Conservation (phyloP, 1,140 invertebrate species). For the Glossosoma conforme region DNA sequence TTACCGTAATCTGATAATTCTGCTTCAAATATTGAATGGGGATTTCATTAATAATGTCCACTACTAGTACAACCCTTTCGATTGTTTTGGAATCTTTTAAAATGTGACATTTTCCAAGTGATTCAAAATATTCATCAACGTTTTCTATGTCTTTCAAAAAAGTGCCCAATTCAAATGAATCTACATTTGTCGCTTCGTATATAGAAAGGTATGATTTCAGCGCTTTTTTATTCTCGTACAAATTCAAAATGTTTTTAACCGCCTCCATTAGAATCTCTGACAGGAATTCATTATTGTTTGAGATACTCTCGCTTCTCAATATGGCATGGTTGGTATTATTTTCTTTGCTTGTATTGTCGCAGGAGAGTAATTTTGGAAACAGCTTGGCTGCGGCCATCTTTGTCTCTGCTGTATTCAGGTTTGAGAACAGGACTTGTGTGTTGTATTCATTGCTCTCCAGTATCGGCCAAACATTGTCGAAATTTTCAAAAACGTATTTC, state of each 20-base stretch:
- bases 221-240: slow-evolving; percentile 13
- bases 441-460: slow-evolving; percentile 14
- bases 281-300: slow-evolving; percentile 14
- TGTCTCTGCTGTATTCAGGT: slow-evolving; percentile 10
- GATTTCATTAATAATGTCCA: slow-evolving; percentile 16
- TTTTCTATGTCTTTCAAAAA: slow-evolving; percentile 10
- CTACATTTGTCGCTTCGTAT: slow-evolving; percentile 11
- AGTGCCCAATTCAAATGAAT: slow-evolving; percentile 19
- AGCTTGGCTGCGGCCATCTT: slow-evolving; percentile 13
- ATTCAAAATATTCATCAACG: slow-evolving; percentile 1
- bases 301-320: slow-evolving; percentile 11
- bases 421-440: slow-evolving; percentile 11
- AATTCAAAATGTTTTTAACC: slow-evolving; percentile 12
- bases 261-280: slow-evolving; percentile 14
- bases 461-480: slow-evolving; percentile 7
- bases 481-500: slow-evolving; percentile 15
- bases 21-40: slow-evolving; percentile 23
- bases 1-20: slow-evolving; percentile 11
- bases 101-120: slow-evolving; percentile 12
- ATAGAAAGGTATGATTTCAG: slow-evolving; percentile 19
- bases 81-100: slow-evolving; percentile 10
- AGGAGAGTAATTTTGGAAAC: slow-evolving; percentile 4
- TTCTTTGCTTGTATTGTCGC: slow-evolving; percentile 3
- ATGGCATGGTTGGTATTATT: neutral
- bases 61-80: slow-evolving; percentile 8